phyloP scores from a whole-genome alignment of 2,113 vertebrate species.

The Eclectus roratus region DNA sequence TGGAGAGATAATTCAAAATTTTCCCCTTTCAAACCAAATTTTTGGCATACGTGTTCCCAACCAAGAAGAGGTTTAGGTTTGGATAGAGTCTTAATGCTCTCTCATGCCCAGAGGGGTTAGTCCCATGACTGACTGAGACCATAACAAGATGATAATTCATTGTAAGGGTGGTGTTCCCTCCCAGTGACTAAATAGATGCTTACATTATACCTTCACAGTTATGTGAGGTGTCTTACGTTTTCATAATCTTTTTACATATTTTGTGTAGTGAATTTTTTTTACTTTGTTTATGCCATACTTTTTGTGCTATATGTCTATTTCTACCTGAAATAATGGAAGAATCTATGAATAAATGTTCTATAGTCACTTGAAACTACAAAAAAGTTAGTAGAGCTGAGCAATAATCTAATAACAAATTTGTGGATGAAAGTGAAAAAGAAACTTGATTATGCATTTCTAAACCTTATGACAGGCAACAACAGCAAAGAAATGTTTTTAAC shows the following conservation, averaged over 20 bases:
- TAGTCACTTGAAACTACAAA: background rate
- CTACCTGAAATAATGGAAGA: background rate
- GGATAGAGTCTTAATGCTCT: background rate
- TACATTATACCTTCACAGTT: background rate
- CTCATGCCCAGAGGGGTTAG: background rate
- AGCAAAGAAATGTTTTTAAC: constrained; percentile 25
- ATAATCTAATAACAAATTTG: constrained; percentile 13
- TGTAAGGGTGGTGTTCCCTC: background rate
- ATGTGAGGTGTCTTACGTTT: fast-evolving
- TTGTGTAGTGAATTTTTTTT: background rate
- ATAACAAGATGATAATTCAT: background rate
- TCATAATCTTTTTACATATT: background rate
- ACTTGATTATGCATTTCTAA: constrained; percentile 41
- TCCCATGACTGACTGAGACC: background rate
- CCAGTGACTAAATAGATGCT: background rate
- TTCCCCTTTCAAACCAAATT: background rate
- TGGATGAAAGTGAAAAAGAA: constrained; percentile 5
- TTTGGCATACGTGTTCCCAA: background rate
- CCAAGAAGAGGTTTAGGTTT: background rate
- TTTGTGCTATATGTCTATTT: background rate
- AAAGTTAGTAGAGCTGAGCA: constrained; percentile 1
- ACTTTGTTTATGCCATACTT: background rate
- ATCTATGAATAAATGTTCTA: background rate
- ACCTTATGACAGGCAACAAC: constrained; percentile 21
- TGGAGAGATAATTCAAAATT: background rate